These are phyloP conservation scores for Pseudomyrmex concolor DNA, from an alignment of 1,140 invertebrate species.

Conservation along the genomic window DNA sequence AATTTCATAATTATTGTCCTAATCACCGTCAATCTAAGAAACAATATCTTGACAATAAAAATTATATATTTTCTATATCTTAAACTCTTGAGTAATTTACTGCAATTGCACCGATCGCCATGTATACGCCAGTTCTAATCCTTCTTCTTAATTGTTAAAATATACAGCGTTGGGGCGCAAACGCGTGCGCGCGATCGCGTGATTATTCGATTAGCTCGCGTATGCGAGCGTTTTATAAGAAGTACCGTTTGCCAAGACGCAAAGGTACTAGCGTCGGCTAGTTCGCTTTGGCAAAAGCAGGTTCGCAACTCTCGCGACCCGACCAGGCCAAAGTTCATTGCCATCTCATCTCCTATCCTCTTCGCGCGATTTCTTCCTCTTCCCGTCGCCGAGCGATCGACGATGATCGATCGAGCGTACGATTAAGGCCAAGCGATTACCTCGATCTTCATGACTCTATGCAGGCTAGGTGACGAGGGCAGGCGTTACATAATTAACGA, in stretches of 20 bases:
- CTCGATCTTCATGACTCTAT: constrained; percentile 51
- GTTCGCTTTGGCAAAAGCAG: constrained; percentile 36
- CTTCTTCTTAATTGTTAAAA: constrained; percentile 34
- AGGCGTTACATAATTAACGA: constrained; percentile 76
- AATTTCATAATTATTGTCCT: too few relatives aligned
- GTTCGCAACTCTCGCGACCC: constrained; percentile 28
- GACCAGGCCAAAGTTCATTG: constrained; percentile 53
- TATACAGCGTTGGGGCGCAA: background rate
- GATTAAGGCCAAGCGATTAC: constrained; percentile 73
- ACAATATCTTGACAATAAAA: background rate
- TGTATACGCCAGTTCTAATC: background rate
- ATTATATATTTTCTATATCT: background rate
- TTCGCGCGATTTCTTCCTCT: constrained; percentile 19
- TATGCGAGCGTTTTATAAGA: constrained; percentile 6
- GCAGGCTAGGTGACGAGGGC: constrained; percentile 61
- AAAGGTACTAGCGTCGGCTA: constrained; percentile 31
- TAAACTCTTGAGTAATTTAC: background rate
- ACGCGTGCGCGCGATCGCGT: background rate
- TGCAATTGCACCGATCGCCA: background rate
- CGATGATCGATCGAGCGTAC: constrained; percentile 66
- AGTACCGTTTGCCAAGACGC: constrained; percentile 31
- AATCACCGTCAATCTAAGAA: constrained; percentile 3
- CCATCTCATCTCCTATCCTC: constrained; percentile 9
- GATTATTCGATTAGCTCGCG: constrained; percentile 29
- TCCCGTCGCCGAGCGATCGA: constrained; percentile 33